phyloP scores from a whole-genome alignment of 1,140 invertebrate genomes.

The Anastatus disparis region DNA sequence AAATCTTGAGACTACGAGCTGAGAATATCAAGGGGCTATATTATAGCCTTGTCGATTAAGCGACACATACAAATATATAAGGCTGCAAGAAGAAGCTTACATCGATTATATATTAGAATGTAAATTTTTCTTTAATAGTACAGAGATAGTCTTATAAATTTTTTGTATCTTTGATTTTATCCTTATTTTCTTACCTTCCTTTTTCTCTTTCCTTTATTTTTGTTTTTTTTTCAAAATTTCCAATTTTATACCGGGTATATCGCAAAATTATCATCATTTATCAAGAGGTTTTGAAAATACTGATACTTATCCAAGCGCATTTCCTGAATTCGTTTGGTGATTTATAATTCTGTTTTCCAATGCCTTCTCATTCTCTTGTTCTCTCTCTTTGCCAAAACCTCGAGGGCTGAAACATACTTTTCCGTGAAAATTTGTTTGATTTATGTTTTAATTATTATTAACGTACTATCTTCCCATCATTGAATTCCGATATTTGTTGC shows the following conservation, averaged over 20 bases:
- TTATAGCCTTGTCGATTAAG: slow-evolving; percentile 43
- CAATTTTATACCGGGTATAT: slow-evolving; percentile 24
- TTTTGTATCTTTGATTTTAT: neutral
- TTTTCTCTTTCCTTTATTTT: slow-evolving; percentile 8
- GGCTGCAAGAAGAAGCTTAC: neutral
- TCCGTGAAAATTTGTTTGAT: neutral
- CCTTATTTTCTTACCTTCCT: slow-evolving; percentile 12
- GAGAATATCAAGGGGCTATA: slow-evolving; percentile 38
- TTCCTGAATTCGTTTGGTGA: slow-evolving; percentile 19
- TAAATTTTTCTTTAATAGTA: neutral
- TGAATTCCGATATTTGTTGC: too few species aligned
- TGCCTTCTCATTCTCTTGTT: too few species aligned
- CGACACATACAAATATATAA: slow-evolving; percentile 44
- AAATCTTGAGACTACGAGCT: slow-evolving; percentile 5
- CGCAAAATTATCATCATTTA: slow-evolving; percentile 30
- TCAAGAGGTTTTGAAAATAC: slow-evolving; percentile 12
- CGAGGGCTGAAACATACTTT: neutral
- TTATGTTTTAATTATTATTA: slow-evolving; percentile 6
- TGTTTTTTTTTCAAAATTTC: slow-evolving; percentile 36
- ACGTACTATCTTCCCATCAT: neutral
- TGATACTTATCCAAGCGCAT: neutral
- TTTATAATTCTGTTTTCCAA: slow-evolving; percentile 26
- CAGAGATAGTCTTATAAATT: too few species aligned
- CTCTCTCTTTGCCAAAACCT: too few species aligned
- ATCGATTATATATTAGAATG: neutral